Base-by-base conservation (phyloP, 2,888 invertebrate genomes). In the Lasioglossum calceatum region DNA sequence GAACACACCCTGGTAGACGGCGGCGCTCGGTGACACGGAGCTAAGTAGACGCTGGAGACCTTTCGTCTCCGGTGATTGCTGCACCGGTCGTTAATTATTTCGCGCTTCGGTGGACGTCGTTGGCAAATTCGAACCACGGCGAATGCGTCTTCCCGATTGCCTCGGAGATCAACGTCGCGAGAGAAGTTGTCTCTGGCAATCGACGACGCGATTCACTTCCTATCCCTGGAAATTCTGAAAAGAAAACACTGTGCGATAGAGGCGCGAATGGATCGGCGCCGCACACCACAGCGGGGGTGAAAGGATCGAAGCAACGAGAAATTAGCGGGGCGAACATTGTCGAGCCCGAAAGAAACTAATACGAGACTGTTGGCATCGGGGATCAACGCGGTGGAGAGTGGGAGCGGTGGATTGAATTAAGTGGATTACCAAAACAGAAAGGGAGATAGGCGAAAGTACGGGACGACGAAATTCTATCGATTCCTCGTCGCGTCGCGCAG, bases 381-480 rank as follows among this genome's bases (percentile, higher is more conserved):
- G 77, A 71, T 79, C 74, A 58, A 32, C 82, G 77, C n/a, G 61
- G 77, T 58, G 47, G 84, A 86, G 82, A 61, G 75, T 64, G 27
- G 19, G 44, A 81, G 75, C 27, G 61, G 79, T 74, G 47, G 84
- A 86, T 87, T 84, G 77, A 87, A 87, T 87, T 87, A 86, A 87
- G 84, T 87, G 87, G 87, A 88, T 88, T 88, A 88, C 72, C 42
- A 75, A 82, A 82, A 85, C 82, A 79, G 74, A 85, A 79, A 81
- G 87, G 87, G 83, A 82, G 85, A 70, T 77, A 61, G 27, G 27
- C 70, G 44, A 79, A 85, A 87, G 87, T 85, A 77, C 81, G 78
- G 85, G 79, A 78, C 82, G 82, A 83, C 81, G 86, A 89, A 89
- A 89, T 90, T 89, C 90, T 87, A 89, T 90, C 82, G 90, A 87